Percentiles rank a stretch among this genome's conserved stretches.
These are phyloP conservation scores for Sycophaga agraensis DNA, from an alignment of 1,140 invertebrate genomes.

Conservation along the genomic window DNA sequence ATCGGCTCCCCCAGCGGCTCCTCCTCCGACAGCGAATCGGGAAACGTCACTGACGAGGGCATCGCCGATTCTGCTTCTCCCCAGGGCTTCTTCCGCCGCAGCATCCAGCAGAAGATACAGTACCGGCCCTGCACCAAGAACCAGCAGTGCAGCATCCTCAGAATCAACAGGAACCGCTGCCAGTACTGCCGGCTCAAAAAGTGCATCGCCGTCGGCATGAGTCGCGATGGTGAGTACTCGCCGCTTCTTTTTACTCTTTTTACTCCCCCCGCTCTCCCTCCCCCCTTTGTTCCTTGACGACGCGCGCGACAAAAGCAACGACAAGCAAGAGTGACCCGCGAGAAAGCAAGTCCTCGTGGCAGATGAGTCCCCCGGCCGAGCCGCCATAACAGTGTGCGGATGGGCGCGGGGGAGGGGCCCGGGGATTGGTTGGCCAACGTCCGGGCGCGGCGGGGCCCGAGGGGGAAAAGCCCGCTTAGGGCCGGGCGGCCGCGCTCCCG, in stretches of 20 bases:
- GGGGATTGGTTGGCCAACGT: no score
- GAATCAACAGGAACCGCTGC: conserved; percentile 96
- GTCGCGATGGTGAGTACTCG: conserved; percentile 84
- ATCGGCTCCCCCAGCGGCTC: no score
- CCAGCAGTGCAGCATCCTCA: conserved; percentile 94
- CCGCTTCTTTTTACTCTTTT: background rate
- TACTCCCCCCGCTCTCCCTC: no score
- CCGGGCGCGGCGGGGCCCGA: background rate
- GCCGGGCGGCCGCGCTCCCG: no score
- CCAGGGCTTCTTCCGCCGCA: conserved; percentile 81
- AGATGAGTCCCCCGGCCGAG: no score
- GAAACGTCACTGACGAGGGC: conserved; percentile 53
- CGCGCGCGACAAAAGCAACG: no score
- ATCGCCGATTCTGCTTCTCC: conserved; percentile 54
- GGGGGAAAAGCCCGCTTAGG: conserved; percentile 10
- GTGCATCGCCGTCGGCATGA: conserved; percentile 98
- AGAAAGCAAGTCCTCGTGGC: no score
- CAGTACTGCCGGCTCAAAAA: conserved; percentile 97
- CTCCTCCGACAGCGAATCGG: conserved; percentile 37
- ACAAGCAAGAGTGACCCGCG: no score
- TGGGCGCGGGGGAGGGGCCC: no score
- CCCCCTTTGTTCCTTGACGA: no score
- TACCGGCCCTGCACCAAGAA: conserved; percentile 97
- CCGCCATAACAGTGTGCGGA: no score
- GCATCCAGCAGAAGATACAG: conserved; percentile 98